Conservation (phyloP, 2,888 invertebrate species). For the Hypselothyrea guttata region DNA sequence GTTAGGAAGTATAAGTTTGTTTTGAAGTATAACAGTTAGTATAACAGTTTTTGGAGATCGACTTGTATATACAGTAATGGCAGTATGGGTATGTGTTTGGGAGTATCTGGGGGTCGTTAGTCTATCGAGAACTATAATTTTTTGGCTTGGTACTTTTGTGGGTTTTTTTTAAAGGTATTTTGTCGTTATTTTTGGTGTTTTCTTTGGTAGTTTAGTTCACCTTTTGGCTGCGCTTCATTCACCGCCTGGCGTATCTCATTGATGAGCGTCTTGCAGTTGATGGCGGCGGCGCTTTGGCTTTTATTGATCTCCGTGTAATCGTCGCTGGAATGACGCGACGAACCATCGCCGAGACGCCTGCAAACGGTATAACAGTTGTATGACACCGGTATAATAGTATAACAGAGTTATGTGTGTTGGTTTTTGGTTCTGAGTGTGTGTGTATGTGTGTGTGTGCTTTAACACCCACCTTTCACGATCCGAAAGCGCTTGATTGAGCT, state of each 20-base stretch:
- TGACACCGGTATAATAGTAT: constrained; percentile 5
- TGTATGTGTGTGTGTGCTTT: constrained; percentile 11
- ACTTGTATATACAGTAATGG: constrained; percentile 5
- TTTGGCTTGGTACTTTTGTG: background rate
- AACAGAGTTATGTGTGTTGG: constrained; percentile 4
- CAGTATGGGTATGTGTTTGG: constrained; percentile 7
- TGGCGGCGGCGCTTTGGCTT: constrained; percentile 86
- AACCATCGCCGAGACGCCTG: constrained; percentile 82
- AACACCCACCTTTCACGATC: constrained; percentile 89
- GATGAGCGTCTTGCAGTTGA: constrained; percentile 90
- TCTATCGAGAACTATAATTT: constrained; percentile 16
- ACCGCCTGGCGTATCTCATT: constrained; percentile 95
- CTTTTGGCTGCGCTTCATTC: constrained; percentile 93
- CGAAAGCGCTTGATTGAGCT: constrained; percentile 92
- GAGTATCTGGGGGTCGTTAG: too few species aligned
- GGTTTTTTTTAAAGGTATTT: constrained; percentile 1
- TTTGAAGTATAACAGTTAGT: constrained; percentile 7
- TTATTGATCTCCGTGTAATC: constrained; percentile 86
- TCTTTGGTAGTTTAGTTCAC: constrained; percentile 82
- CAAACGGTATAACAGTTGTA: constrained; percentile 38
- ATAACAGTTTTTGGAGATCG: constrained; percentile 26
- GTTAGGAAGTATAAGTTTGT: constrained; percentile 7
- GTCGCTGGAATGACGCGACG: constrained; percentile 85
- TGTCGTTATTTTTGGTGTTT: constrained; percentile 3
- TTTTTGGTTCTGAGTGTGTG: constrained; percentile 3